A percentile compares a stretch with the other conserved stretches of the same genome.
Evolutionary conservation across 2,797 vertebrate genomes (phyloP).

Genomic region (Sebastes itinus): DNA sequence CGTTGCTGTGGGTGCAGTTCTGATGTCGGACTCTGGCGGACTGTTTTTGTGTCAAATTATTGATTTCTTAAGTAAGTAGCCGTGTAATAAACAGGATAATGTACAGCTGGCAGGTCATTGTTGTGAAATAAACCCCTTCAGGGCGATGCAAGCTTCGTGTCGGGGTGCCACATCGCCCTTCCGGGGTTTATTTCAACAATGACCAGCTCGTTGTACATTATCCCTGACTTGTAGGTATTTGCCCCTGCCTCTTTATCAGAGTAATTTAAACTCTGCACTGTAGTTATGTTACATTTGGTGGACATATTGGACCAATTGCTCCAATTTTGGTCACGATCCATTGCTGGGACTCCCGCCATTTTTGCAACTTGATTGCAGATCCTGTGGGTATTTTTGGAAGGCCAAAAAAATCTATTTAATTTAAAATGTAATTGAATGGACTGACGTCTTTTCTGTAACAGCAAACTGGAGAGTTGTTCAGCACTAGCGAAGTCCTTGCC

Average conservation of each 20-base stretch:
- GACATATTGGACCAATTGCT: background rate
- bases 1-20: no score
- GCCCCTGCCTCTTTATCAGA: no score
- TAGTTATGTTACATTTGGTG: background rate
- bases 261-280: background rate
- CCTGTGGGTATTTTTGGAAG: background rate
- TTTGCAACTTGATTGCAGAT: background rate
- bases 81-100: no score
- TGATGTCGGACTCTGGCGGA: no score
- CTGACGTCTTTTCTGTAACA: background rate
- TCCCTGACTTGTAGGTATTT: background rate
- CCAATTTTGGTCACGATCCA: background rate
- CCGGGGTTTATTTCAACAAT: no score
- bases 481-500: constrained; percentile 24
- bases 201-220: no score
- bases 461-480: constrained; percentile 16
- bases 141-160: no score
- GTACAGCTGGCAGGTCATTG: no score
- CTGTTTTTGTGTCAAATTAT: no score
- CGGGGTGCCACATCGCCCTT: no score
- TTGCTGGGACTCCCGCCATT: background rate
- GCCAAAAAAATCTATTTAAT: background rate
- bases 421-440: constrained; percentile 9
- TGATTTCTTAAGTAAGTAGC: no score
- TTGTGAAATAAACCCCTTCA: no score